Conservation (phyloP, 2,888 invertebrate genomes). For the Chrysodeixis includens region DNA sequence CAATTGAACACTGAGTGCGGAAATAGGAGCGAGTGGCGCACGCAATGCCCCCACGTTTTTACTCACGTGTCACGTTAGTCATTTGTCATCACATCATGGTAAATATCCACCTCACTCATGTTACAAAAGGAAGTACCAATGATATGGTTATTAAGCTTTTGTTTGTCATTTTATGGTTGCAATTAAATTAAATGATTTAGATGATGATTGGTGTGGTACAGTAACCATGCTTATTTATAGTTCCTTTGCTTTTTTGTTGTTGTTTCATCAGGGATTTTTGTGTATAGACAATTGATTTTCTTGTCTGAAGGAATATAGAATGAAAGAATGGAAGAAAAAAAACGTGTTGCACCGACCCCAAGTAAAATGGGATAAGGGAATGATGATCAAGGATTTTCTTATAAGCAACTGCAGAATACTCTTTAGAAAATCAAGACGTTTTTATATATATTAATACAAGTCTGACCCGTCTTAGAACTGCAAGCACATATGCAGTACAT, state of each 20-base stretch:
- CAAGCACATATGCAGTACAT: neutral
- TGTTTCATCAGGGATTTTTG: neutral
- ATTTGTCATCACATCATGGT: constrained; percentile 23
- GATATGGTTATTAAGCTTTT: constrained; percentile 1
- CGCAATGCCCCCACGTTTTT: constrained; percentile 36
- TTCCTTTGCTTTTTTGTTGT: no score
- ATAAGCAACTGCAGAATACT: no score
- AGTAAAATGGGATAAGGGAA: no score
- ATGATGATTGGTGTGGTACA: neutral
- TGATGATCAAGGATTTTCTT: neutral
- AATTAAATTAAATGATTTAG: neutral
- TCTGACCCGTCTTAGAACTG: neutral
- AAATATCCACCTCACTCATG: constrained; percentile 15
- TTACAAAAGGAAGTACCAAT: constrained; percentile 7
- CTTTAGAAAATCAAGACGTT: no score
- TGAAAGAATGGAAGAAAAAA: no score
- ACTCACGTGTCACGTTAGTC: constrained; percentile 49
- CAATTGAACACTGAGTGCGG: constrained; percentile 57
- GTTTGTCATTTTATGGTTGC: neutral
- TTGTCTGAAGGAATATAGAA: no score
- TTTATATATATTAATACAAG: neutral
- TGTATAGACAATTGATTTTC: no score
- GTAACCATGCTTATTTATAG: neutral
- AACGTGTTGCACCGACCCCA: no score
- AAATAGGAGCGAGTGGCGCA: constrained; percentile 26